A percentile compares a stretch with the other conserved stretches of the same genome.
Evolutionary conservation across 2,888 invertebrate species (phyloP).

Genomic region (Opisthograptis luteolata): DNA sequence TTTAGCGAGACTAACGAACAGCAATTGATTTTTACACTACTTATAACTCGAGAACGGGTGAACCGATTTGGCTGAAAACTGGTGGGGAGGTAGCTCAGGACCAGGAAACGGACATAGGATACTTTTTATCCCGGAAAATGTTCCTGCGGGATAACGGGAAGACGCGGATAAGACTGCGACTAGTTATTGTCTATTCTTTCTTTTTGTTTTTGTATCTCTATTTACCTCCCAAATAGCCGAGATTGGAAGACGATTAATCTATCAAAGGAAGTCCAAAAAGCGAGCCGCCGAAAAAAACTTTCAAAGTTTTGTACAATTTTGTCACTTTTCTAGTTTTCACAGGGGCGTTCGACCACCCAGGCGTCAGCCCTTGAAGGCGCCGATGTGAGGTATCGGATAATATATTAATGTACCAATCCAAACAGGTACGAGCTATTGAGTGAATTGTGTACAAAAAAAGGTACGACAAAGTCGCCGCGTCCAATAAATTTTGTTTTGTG

Average conservation of each 20-base stretch:
- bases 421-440: constrained; percentile 5
- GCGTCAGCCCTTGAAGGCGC: background rate
- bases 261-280: constrained; percentile 14
- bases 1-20: too few species aligned
- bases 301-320: constrained; percentile 8
- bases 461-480: constrained; percentile 25
- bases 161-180: too few species aligned
- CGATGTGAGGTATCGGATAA: background rate
- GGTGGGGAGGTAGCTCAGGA: too few species aligned
- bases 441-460: constrained; percentile 11
- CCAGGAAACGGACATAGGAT: too few species aligned
- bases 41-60: too few species aligned
- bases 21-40: too few species aligned
- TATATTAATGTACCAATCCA: constrained; percentile 10
- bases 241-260: constrained; percentile 21
- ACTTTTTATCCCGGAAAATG: too few species aligned
- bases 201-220: background rate
- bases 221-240: background rate
- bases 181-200: too few species aligned
- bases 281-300: background rate
- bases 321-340: constrained; percentile 3
- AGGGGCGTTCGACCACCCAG: constrained; percentile 25
- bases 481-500: constrained; percentile 40
- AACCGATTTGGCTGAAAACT: too few species aligned
- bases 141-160: too few species aligned